Evolutionary conservation across 2,113 vertebrate genomes (phyloP).

Genomic region (Orientallactaga bullata): DNA sequence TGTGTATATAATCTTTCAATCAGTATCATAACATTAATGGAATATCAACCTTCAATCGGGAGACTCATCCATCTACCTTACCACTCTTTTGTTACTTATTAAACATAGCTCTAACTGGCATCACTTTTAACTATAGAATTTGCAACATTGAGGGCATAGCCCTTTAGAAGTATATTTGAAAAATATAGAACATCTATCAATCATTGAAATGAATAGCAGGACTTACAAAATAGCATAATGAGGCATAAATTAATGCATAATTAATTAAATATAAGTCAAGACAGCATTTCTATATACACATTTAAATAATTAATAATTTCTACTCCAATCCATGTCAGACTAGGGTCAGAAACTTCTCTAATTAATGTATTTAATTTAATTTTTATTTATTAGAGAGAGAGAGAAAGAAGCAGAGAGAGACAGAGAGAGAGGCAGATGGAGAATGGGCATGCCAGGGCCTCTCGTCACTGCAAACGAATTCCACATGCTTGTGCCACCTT

Average conservation of each 20-base stretch:
- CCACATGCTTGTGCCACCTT: too few species aligned
- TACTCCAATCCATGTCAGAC: not conserved
- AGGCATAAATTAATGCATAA: constrained; percentile 6
- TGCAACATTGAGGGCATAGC: not conserved
- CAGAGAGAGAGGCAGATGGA: too few species aligned
- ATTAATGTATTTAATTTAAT: too few species aligned
- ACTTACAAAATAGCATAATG: not conserved
- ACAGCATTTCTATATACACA: not conserved
- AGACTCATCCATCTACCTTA: not conserved
- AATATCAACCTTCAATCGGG: not conserved
- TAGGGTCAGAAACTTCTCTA: not conserved
- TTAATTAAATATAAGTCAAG: constrained; percentile 17
- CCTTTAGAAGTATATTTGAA: not conserved
- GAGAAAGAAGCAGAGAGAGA: too few species aligned
- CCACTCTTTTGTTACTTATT: not conserved
- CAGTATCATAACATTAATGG: not conserved
- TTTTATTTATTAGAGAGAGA: too few species aligned
- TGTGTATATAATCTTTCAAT: not conserved
- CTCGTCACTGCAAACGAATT: too few species aligned
- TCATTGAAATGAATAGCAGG: not conserved
- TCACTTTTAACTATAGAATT: not conserved
- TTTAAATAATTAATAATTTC: constrained; percentile 24
- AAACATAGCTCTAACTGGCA: not conserved
- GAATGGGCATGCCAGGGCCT: too few species aligned
- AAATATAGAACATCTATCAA: constrained; percentile 29